Evolutionary conservation across 1,140 invertebrate genomes (phyloP).

Genomic region (Pachypeltis micranthus): DNA sequence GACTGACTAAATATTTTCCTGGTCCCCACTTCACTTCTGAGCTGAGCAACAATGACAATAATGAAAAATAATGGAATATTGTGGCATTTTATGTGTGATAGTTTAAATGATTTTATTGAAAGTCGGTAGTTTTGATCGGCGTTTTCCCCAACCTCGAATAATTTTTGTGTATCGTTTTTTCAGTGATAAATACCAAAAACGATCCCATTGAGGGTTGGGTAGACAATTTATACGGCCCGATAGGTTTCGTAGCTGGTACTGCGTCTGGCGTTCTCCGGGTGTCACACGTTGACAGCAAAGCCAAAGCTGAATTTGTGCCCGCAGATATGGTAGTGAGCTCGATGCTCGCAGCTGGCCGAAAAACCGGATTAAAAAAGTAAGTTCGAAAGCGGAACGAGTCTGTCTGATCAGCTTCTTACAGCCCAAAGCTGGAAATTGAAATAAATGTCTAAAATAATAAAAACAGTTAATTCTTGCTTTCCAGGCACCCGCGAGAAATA

Average conservation of each 20-base stretch:
- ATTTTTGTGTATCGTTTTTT: not conserved
- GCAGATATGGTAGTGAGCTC: conserved; percentile 66
- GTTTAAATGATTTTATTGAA: not conserved
- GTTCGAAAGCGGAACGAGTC: not conserved
- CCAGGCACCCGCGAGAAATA: conserved; percentile 29
- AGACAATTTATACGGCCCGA: conserved; percentile 65
- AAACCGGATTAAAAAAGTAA: conserved; percentile 33
- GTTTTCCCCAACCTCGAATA: not conserved
- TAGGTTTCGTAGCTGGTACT: conserved; percentile 42
- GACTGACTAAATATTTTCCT: too few relatives aligned
- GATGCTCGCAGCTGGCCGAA: conserved; percentile 59
- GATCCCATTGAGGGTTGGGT: conserved; percentile 51
- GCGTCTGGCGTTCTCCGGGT: conserved; percentile 52
- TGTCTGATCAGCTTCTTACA: not conserved
- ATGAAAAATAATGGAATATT: not conserved
- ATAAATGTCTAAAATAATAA: conserved; percentile 10
- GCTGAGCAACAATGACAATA: too few relatives aligned
- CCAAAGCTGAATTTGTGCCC: conserved; percentile 59
- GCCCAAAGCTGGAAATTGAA: not conserved
- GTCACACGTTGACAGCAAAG: conserved; percentile 42
- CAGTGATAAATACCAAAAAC: conserved; percentile 34
- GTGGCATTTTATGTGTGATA: not conserved
- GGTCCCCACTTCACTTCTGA: too few relatives aligned
- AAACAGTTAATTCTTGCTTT: too few relatives aligned
- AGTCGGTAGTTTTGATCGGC: not conserved